These are phyloP conservation scores for Pteropus rufus DNA, from an alignment of 2,797 vertebrate species.

Conservation along the genomic window DNA sequence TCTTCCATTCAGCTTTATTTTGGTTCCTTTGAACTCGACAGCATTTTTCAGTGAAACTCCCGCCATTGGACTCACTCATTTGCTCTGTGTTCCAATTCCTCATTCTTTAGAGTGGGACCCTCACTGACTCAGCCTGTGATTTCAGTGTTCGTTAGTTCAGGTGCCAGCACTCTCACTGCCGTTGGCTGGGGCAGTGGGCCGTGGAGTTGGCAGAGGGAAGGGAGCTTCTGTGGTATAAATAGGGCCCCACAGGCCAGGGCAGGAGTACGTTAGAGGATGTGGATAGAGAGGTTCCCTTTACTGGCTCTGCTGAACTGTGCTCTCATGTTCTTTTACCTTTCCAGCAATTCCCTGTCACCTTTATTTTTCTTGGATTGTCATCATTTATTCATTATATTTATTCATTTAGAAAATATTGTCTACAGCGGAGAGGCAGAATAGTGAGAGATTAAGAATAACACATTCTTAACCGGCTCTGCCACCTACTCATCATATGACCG, in stretches of 20 bases:
- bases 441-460: neutral
- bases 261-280: neutral
- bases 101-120: neutral
- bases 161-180: neutral
- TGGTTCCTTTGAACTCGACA: neutral
- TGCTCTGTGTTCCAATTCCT: neutral
- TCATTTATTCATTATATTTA: neutral
- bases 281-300: neutral
- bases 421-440: neutral
- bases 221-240: neutral
- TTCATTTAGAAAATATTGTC: neutral
- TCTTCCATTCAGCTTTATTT: neutral
- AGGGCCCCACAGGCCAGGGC: rapidly evolving
- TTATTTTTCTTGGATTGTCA: neutral
- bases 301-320: neutral
- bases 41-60: neutral
- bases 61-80: neutral
- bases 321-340: neutral
- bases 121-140: neutral
- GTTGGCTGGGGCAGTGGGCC: neutral
- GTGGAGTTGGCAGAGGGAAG: neutral
- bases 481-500: neutral
- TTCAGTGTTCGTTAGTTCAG: neutral
- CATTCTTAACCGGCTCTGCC: neutral
- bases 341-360: neutral